Percentiles rank a stretch among this genome's conserved stretches.
Conservation (phyloP, 1,140 invertebrate genomes). For the Leptonema lineaticorne region DNA sequence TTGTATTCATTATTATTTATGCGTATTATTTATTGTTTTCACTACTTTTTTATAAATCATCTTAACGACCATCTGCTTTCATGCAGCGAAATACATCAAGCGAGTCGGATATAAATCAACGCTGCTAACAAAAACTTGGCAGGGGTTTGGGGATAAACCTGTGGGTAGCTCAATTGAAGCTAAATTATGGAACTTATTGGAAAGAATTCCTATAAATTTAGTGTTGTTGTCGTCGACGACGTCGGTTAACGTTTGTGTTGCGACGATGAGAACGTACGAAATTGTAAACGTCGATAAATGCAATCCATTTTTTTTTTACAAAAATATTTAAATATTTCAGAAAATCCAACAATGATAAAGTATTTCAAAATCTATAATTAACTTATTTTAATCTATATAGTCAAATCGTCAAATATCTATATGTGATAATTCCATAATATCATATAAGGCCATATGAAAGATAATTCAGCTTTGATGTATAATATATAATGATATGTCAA, state of each 20-base stretch:
- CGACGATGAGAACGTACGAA: no score
- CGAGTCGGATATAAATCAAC: conserved; percentile 4
- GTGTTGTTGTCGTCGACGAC: no score
- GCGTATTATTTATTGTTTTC: no score
- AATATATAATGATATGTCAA: no score
- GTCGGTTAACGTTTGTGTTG: no score
- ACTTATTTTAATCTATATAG: neutral
- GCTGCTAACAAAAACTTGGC: neutral
- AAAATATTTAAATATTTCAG: no score
- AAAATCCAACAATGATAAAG: neutral
- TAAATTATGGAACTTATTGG: neutral
- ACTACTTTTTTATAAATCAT: conserved; percentile 20
- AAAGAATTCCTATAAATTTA: no score
- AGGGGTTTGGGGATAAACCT: conserved; percentile 3
- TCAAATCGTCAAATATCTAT: neutral
- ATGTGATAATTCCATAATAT: neutral
- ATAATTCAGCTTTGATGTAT: no score
- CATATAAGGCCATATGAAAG: no score
- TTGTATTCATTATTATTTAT: no score
- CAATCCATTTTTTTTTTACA: no score
- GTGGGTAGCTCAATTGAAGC: neutral
- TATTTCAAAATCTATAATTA: neutral
- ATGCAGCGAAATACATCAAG: conserved; percentile 1
- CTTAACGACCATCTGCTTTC: conserved; percentile 19
- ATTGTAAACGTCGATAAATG: no score